A percentile compares a stretch with the other conserved stretches of the same genome.
Conservation (phyloP, 1,140 invertebrate genomes). For the Drosophila albomicans region DNA sequence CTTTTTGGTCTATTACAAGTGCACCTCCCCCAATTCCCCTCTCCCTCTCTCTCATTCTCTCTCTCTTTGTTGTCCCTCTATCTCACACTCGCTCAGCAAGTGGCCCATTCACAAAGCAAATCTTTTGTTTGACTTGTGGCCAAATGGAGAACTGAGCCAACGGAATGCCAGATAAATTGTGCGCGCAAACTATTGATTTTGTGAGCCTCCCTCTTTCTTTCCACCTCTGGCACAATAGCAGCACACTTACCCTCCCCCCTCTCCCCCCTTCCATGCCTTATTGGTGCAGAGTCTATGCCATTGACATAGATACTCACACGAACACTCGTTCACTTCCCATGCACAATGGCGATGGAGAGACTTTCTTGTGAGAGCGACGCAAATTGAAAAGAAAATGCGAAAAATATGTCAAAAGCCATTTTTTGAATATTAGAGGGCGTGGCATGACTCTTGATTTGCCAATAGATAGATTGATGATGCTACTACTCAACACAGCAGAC, state of each 20-base stretch:
- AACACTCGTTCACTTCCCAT: conserved; percentile 23
- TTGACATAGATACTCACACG: conserved; percentile 73
- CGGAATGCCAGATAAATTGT: conserved; percentile 61
- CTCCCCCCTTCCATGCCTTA: background rate
- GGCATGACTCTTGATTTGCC: conserved; percentile 65
- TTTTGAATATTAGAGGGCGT: conserved; percentile 53
- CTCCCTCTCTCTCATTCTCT: conserved; percentile 4
- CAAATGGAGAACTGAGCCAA: conserved; percentile 62
- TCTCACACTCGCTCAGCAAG: conserved; percentile 16
- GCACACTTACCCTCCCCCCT: background rate
- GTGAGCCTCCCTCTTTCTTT: conserved; percentile 2
- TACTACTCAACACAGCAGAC: background rate
- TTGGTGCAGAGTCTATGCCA: conserved; percentile 65
- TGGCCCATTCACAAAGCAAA: conserved; percentile 39
- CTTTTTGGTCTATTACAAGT: conserved; percentile 68
- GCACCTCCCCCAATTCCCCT: conserved; percentile 3
- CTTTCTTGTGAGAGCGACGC: conserved; percentile 53
- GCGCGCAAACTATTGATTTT: conserved; percentile 78
- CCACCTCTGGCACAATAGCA: conserved; percentile 14
- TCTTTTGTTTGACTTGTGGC: conserved; percentile 70
- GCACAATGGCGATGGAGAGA: conserved; percentile 36
- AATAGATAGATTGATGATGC: conserved; percentile 69
- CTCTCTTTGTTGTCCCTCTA: conserved; percentile 5
- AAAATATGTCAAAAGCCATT: conserved; percentile 81
- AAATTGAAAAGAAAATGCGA: conserved; percentile 77